Conservation (phyloP, 2,797 vertebrate species). For the Thripadectes ignobilis region DNA sequence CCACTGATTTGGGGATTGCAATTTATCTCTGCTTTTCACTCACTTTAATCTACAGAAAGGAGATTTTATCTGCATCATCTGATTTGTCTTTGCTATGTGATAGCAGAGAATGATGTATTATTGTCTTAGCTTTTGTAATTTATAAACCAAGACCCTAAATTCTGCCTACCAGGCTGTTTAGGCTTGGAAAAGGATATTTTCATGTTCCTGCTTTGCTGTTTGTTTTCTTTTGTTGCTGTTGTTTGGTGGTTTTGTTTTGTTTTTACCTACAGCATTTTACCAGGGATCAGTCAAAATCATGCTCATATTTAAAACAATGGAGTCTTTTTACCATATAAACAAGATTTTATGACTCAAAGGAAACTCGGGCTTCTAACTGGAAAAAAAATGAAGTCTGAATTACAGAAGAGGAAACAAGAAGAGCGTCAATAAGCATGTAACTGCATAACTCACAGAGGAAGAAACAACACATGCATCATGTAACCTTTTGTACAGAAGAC, state of each 20-base stretch:
- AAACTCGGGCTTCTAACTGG: not conserved
- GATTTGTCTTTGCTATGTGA: conserved; percentile 5
- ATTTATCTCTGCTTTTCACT: conserved; percentile 22
- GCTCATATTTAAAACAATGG: not conserved
- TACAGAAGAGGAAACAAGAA: not conserved
- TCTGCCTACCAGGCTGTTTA: conserved; percentile 5
- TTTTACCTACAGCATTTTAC: conserved; percentile 10
- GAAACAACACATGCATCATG: not conserved
- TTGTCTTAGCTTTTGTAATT: conserved; percentile 25
- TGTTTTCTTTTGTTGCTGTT: not conserved
- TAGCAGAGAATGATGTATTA: conserved; percentile 5
- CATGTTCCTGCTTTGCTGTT: not conserved
- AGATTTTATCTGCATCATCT: conserved; percentile 38
- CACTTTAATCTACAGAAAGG: not conserved
- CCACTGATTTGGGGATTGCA: not conserved
- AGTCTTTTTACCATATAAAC: not conserved
- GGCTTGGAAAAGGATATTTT: not conserved
- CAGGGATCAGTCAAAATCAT: not conserved
- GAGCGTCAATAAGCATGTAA: not conserved
- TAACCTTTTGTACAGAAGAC: not conserved
- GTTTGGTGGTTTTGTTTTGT: not conserved
- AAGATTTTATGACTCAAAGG: not conserved
- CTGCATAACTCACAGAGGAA: not conserved
- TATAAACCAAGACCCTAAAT: conserved; percentile 12
- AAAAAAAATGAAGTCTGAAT: not conserved